Evolutionary conservation across 1,140 invertebrate species (phyloP), one percentile per base, ranked within the genome.

Genomic region (Drosophila nikananu): DNA sequence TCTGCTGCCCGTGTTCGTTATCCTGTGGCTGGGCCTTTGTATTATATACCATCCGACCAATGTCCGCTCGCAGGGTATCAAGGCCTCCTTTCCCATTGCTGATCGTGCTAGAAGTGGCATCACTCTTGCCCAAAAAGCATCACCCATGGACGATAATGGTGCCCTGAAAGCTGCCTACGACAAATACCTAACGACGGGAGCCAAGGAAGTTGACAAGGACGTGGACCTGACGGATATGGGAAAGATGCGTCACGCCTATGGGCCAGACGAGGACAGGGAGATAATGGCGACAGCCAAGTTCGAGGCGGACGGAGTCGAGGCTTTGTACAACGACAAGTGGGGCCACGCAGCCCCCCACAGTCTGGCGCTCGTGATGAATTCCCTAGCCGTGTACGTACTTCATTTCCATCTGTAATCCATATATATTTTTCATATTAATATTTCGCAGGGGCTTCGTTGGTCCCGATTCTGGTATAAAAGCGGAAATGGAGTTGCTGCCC

Each of bases 321-420:
- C 71, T 0, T n/a, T 59, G 0, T 86, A 71, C 23, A 82, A 86
- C 46, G 54, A 37, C 2, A 55, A 63, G 39, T 37, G 78, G 21
- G 37, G 30, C 0, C 12, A 67, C 3, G 19, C 80, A 6, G 63
- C 79, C 0, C 80, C 83, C 12, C 23, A 82, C 7, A 73, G 83
- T 23, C 7, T 86, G 39, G 68, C 51, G 1, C 39, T 63, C 1
- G 41, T 66, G 1, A 70, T 86, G 83, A 42, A 86, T n/a, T 61
- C 76, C 3, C 32, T 86, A 10, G 83, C 83, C 17, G 49, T 65
- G 83, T 86, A 55, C 19, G 83, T 67, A 21, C 49, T 2, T 13
- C 6, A 3, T n/a, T 7, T 30, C 1, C 17, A 8, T 42, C 9
- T 21, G 2, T 21, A 46, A 13, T 3, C 21, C 5, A 46, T 48